These are phyloP conservation scores for Ciona savignyi DNA, from an alignment of 23 tunicate genomes.

Conservation along the genomic window DNA sequence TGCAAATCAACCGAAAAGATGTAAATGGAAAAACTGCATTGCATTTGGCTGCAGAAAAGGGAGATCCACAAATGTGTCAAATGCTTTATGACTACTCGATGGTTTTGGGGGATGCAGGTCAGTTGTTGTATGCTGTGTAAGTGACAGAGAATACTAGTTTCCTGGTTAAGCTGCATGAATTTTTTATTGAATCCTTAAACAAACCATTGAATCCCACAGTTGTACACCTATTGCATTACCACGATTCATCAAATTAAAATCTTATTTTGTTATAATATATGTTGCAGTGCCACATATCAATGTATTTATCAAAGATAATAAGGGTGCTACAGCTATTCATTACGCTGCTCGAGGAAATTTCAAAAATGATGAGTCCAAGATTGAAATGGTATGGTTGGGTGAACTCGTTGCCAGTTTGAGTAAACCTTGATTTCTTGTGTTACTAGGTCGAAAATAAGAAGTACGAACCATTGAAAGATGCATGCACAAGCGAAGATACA, in stretches of 20 bases:
- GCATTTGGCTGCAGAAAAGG: not conserved
- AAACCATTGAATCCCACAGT: no score
- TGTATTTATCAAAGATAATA: constrained; percentile 4
- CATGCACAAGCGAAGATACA: not conserved
- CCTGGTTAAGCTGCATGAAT: not conserved
- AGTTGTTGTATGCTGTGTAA: not conserved
- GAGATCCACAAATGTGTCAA: not conserved
- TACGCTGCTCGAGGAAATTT: constrained; percentile 15
- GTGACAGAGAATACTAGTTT: not conserved
- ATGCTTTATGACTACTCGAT: not conserved
- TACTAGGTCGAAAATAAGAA: not conserved
- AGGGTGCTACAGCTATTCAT: constrained; percentile 33
- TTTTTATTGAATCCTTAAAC: no score
- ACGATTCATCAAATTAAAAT: no score
- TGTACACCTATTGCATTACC: no score
- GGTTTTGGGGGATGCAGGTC: not conserved
- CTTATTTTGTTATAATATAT: no score
- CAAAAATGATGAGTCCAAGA: not conserved
- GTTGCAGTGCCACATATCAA: constrained; percentile 2
- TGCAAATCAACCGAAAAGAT: not conserved
- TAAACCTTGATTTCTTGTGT: no score
- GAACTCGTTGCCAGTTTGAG: no score
- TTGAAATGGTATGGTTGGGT: not conserved
- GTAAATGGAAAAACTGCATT: not conserved
- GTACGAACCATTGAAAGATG: not conserved